Evolutionary conservation across 2,113 vertebrate species (phyloP).

Genomic region (Carassius auratus): DNA sequence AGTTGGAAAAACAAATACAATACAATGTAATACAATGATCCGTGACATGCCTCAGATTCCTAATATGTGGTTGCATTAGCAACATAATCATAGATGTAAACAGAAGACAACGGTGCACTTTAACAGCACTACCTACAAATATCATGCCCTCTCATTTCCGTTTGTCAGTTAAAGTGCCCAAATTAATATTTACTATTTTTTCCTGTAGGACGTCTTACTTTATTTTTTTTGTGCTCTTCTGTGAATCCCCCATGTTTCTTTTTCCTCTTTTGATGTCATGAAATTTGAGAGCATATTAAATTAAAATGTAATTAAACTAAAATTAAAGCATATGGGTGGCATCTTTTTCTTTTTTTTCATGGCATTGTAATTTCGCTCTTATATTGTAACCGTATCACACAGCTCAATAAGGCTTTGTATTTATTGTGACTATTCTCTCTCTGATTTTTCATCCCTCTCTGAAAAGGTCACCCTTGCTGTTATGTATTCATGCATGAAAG

Average conservation of each 20-base stretch:
- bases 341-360: constrained; percentile 10
- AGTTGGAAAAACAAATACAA: constrained; percentile 51
- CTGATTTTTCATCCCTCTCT: not conserved
- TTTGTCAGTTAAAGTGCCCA: not conserved
- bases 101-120: not conserved
- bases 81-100: constrained; percentile 39
- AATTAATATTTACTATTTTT: not conserved
- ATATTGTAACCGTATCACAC: not conserved
- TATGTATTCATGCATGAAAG: constrained; percentile 38
- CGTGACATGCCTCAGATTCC: constrained; percentile 64
- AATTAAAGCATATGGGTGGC: not conserved
- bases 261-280: constrained; percentile 2
- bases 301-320: too few species aligned
- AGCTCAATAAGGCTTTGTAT: not conserved
- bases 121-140: not conserved
- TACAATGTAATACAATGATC: constrained; percentile 18
- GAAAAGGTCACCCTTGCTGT: constrained; percentile 50
- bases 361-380: constrained; percentile 5
- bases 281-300: not conserved
- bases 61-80: constrained; percentile 37
- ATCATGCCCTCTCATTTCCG: not conserved
- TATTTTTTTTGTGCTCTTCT: not conserved
- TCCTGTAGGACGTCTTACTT: not conserved
- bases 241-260: not conserved
- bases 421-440: not conserved